A percentile compares a stretch with the other conserved stretches of the same genome.
phyloP scores from a whole-genome alignment of 1,140 invertebrate genomes.

The Atopsyche davidsoni region DNA sequence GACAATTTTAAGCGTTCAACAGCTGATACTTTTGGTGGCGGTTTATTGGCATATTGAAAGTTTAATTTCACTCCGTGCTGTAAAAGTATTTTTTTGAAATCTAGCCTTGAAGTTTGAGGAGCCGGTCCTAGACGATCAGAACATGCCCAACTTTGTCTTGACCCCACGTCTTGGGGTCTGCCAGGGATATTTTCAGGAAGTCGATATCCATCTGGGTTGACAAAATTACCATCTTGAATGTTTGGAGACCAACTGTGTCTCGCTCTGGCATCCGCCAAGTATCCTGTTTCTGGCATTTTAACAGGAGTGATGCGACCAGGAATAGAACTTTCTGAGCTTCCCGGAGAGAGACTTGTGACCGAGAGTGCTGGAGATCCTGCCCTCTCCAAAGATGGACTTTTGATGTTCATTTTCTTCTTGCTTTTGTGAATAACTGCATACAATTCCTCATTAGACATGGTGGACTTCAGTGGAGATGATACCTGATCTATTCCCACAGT shows the following conservation, averaged over 20 bases:
- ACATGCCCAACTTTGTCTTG: slow-evolving; percentile 50
- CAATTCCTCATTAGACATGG: slow-evolving; percentile 69
- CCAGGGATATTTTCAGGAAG: slow-evolving; percentile 31
- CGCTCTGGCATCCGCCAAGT: slow-evolving; percentile 47
- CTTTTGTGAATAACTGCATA: slow-evolving; percentile 74
- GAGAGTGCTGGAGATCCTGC: slow-evolving; percentile 48
- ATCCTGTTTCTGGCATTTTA: slow-evolving; percentile 51
- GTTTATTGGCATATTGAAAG: slow-evolving; percentile 51
- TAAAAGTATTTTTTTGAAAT: slow-evolving; percentile 75
- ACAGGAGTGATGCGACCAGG: slow-evolving; percentile 39
- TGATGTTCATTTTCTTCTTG: slow-evolving; percentile 67
- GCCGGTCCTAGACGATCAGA: slow-evolving; percentile 52
- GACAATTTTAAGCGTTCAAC: slow-evolving; percentile 75
- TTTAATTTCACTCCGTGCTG: slow-evolving; percentile 57
- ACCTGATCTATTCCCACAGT: slow-evolving; percentile 31
- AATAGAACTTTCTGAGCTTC: slow-evolving; percentile 46
- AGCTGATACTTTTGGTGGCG: slow-evolving; percentile 61
- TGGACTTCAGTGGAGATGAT: slow-evolving; percentile 61
- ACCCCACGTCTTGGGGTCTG: slow-evolving; percentile 35
- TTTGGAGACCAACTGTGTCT: slow-evolving; percentile 51
- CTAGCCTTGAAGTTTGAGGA: slow-evolving; percentile 65
- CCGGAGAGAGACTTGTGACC: slow-evolving; percentile 47
- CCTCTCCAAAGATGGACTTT: slow-evolving; percentile 48
- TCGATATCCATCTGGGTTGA: slow-evolving; percentile 34
- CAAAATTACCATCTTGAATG: slow-evolving; percentile 38